These are phyloP conservation scores for Mus spicilegus DNA, from an alignment of 2,113 vertebrate genomes.

Conservation along the genomic window DNA sequence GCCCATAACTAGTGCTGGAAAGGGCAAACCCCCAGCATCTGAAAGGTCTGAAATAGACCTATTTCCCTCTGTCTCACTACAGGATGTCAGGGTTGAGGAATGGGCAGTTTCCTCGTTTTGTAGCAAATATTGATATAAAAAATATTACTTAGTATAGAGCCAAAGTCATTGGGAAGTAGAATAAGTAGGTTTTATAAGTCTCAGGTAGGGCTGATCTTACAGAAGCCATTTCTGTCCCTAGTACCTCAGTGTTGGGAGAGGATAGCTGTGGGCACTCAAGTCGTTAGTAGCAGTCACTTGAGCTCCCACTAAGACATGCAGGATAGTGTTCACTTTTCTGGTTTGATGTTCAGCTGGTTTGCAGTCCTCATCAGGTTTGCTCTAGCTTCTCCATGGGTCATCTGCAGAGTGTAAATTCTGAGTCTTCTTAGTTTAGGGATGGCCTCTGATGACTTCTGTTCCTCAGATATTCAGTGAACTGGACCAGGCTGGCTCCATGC, in stretches of 20 bases:
- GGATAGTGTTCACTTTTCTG: no score
- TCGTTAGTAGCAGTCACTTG: neutral
- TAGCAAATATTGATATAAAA: neutral
- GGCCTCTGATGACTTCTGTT: neutral
- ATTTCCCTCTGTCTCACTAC: neutral
- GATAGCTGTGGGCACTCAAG: neutral
- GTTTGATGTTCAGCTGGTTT: neutral
- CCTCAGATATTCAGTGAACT: slow-evolving; percentile 95
- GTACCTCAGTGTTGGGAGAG: neutral
- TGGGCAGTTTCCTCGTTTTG: neutral
- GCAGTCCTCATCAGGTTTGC: neutral
- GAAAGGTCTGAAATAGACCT: neutral
- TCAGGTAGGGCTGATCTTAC: neutral
- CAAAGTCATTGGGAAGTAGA: neutral
- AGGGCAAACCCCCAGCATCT: neutral
- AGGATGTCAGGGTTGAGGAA: slow-evolving; percentile 12
- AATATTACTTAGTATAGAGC: neutral
- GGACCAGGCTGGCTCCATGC: slow-evolving; percentile 90
- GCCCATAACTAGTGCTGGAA: neutral
- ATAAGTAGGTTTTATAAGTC: neutral
- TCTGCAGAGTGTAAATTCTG: neutral
- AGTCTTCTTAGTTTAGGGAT: neutral
- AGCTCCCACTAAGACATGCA: neutral
- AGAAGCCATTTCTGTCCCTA: neutral
- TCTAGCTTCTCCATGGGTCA: neutral